phyloP scores from a whole-genome alignment of 2,113 vertebrate species.

The Prunella himalayana region DNA sequence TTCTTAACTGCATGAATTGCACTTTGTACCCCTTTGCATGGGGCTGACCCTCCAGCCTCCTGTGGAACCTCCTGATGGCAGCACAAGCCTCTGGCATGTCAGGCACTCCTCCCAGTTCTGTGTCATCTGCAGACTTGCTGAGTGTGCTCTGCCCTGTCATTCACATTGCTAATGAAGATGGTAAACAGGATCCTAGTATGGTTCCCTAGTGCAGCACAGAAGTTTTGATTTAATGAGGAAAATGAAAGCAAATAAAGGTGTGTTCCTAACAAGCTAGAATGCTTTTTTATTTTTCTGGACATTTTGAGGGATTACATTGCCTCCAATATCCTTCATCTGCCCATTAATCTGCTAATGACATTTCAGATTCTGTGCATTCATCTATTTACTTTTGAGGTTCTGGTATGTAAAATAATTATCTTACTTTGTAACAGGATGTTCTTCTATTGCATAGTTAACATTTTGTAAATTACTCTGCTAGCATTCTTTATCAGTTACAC shows the following conservation, averaged over 20 bases:
- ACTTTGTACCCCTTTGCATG: background rate
- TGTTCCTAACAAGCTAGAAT: background rate
- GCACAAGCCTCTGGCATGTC: background rate
- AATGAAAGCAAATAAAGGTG: background rate
- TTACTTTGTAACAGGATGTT: conserved; percentile 52
- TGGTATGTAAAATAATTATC: conserved; percentile 57
- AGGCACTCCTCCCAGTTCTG: background rate
- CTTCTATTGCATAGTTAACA: conserved; percentile 21
- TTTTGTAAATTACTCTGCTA: conserved; percentile 53
- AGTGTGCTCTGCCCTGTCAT: background rate
- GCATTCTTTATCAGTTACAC: conserved; percentile 49
- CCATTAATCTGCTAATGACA: conserved; percentile 30
- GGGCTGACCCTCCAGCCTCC: background rate
- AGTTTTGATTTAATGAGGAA: background rate
- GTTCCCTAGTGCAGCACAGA: background rate
- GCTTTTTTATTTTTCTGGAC: background rate
- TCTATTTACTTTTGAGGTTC: conserved; percentile 48
- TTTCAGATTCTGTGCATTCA: conserved; percentile 20
- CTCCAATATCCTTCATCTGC: background rate
- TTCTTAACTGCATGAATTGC: background rate
- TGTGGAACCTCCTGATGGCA: background rate
- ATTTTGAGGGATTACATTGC: background rate
- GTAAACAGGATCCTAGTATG: background rate
- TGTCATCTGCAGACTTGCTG: background rate
- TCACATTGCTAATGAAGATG: background rate